Evolutionary conservation across 2,888 invertebrate species (phyloP).

Genomic region (Pseudococcus jackbeardsleyi): DNA sequence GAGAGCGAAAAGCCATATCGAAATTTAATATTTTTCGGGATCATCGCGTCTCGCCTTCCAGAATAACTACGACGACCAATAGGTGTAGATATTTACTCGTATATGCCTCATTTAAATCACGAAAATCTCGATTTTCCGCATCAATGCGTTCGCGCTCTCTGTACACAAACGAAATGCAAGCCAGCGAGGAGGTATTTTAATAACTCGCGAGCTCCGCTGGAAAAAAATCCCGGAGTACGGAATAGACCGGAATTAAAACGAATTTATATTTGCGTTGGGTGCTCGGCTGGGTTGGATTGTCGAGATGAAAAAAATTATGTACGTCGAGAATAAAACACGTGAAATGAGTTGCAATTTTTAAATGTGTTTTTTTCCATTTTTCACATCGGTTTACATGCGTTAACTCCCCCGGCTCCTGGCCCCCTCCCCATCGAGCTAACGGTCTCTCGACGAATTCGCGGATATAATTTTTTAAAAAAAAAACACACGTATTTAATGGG

Average conservation of each 20-base stretch:
- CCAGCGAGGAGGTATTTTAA: neutral
- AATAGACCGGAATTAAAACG: conserved; percentile 1
- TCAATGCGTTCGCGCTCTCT: conserved; percentile 1
- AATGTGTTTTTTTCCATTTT: conserved; percentile 11
- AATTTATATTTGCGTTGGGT: conserved; percentile 1
- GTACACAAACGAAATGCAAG: neutral
- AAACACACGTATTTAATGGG: neutral
- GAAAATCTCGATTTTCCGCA: conserved; percentile 2
- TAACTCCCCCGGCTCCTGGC: neutral
- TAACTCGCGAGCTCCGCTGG: neutral
- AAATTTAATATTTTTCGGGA: conserved; percentile 8
- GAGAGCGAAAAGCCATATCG: neutral
- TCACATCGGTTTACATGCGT: conserved; percentile 19
- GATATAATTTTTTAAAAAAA: neutral
- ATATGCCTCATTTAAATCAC: conserved; percentile 22
- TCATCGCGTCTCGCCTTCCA: neutral
- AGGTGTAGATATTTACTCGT: conserved; percentile 17
- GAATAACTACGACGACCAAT: neutral
- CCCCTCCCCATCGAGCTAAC: neutral
- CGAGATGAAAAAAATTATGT: neutral
- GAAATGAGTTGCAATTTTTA: conserved; percentile 28
- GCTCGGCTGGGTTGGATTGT: neutral
- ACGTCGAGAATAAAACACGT: neutral
- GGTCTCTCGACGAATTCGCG: conserved; percentile 8
- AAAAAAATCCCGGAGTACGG: neutral